Conservation (phyloP, 23 tunicate genomes). For the Styela clava region DNA sequence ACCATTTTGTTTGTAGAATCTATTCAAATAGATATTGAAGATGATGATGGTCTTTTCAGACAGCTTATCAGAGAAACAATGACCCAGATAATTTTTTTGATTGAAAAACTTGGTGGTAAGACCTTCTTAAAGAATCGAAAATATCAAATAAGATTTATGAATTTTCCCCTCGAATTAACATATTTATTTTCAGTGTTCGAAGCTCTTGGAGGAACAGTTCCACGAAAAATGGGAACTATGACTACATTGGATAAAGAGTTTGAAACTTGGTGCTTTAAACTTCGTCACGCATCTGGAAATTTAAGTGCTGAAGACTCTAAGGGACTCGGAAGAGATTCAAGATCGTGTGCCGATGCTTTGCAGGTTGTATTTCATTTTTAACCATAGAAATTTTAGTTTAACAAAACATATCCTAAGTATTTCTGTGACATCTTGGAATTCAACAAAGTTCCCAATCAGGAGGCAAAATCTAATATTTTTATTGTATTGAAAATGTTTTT, state of each 20-base stretch:
- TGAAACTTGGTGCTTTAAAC: slow-evolving; percentile 18
- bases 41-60: not conserved
- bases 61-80: not conserved
- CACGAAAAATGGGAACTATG: not conserved
- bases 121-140: not conserved
- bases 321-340: slow-evolving; percentile 15
- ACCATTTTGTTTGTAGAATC: too few relatives aligned
- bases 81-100: not conserved
- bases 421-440: not conserved
- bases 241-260: not conserved
- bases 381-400: not conserved
- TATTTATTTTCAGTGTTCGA: not conserved
- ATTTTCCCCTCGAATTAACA: not conserved
- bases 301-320: not conserved
- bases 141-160: too few relatives aligned
- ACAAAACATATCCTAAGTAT: not conserved
- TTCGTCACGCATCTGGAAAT: slow-evolving; percentile 11
- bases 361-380: not conserved
- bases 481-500: too few relatives aligned
- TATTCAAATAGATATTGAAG: not conserved
- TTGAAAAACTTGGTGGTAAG: not conserved
- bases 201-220: not conserved
- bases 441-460: too few relatives aligned
- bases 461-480: too few relatives aligned
- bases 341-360: slow-evolving; percentile 26